Conservation (phyloP, 2,113 vertebrate genomes). For the Cyanoderma ruficeps region DNA sequence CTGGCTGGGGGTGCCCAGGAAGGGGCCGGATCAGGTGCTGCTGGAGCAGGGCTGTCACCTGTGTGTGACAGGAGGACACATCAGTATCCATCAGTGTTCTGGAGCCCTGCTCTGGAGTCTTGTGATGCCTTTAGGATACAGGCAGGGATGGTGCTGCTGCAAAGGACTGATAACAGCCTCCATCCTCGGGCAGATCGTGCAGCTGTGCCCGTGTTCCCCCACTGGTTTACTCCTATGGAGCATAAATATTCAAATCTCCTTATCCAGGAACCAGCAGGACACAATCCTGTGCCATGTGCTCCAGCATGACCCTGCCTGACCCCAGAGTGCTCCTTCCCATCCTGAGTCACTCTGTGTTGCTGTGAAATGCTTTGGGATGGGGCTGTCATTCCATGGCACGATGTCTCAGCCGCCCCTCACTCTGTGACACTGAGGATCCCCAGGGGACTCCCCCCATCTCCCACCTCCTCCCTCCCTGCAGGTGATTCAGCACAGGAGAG, state of each 20-base stretch:
- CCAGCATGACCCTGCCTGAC: background rate
- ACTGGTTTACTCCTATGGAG: background rate
- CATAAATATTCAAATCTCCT: background rate
- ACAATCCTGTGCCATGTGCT: background rate
- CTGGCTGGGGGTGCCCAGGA: background rate
- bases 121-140: accelerated
- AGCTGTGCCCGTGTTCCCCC: background rate
- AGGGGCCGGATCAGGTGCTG: background rate
- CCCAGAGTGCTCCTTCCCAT: background rate
- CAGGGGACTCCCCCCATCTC: background rate
- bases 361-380: background rate
- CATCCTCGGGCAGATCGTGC: accelerated
- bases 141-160: background rate
- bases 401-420: accelerated
- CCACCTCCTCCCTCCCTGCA: background rate
- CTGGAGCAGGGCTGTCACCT: accelerated
- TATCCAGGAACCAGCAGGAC: background rate
- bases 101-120: background rate
- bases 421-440: background rate
- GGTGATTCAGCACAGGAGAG: background rate
- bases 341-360: background rate
- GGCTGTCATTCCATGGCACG: accelerated
- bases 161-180: accelerated
- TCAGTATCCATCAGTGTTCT: accelerated
- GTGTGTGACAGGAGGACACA: background rate